Evolutionary conservation across 2,797 vertebrate genomes (phyloP).

Genomic region (Esox masquinongy): DNA sequence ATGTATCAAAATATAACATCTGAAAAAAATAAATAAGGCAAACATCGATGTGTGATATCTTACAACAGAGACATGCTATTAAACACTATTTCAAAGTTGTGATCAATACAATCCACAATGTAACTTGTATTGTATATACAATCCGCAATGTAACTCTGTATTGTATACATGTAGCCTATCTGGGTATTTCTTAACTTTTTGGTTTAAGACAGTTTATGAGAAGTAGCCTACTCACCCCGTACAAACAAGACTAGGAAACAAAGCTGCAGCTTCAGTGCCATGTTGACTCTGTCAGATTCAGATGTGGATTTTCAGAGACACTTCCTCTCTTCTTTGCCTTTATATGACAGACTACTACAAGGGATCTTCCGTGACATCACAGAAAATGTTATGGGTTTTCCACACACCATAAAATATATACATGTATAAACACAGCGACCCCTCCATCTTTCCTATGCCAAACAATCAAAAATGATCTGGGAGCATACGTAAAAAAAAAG

Average conservation of each 20-base stretch:
- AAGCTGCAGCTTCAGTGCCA: slow-evolving; percentile 58
- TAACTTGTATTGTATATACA: no score
- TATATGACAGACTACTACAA: slow-evolving; percentile 37
- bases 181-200: background rate
- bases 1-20: background rate
- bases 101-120: background rate
- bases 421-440: slow-evolving; percentile 13
- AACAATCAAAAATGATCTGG: no score
- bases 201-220: background rate
- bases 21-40: background rate
- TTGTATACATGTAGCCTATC: background rate
- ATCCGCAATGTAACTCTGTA: background rate
- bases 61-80: background rate
- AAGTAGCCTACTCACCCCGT: slow-evolving; percentile 62
- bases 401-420: slow-evolving; percentile 38
- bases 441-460: no score
- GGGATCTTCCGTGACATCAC: slow-evolving; percentile 77
- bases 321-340: slow-evolving; percentile 63
- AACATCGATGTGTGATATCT: background rate
- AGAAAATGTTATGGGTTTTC: slow-evolving; percentile 62
- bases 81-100: background rate
- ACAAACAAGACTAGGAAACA: slow-evolving; percentile 54
- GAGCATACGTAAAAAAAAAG: no score
- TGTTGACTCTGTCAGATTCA: slow-evolving; percentile 34
- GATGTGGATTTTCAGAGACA: slow-evolving; percentile 37